Percentiles rank a stretch among this genome's conserved stretches.
These are phyloP conservation scores for Myodes glareolus DNA, from an alignment of 2,113 vertebrate genomes.

Conservation along the genomic window DNA sequence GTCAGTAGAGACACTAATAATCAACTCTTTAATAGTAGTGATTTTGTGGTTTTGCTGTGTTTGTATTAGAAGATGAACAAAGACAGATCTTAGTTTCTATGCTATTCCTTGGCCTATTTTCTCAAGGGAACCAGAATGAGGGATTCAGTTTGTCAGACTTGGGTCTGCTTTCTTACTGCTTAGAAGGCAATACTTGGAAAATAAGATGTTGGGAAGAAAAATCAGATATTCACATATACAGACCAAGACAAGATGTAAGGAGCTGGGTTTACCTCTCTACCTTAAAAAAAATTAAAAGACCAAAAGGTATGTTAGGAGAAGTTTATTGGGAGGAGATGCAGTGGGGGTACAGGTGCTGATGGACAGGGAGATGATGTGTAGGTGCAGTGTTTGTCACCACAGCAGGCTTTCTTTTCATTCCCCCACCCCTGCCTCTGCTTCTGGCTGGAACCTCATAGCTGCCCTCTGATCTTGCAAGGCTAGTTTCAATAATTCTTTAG, in stretches of 20 bases:
- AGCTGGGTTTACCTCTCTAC: too few species aligned
- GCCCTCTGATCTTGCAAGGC: neutral
- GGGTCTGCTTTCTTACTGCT: neutral
- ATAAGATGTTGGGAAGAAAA: neutral
- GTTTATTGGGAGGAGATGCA: neutral
- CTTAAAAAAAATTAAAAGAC: neutral
- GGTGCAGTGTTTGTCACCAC: neutral
- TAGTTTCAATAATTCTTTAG: neutral
- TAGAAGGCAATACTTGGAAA: neutral
- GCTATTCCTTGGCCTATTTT: neutral
- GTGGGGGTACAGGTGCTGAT: neutral
- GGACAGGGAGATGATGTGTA: neutral
- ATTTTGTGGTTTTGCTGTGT: slow-evolving; percentile 17
- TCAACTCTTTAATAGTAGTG: neutral
- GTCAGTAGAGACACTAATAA: neutral
- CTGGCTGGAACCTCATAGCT: neutral
- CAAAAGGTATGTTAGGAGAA: neutral
- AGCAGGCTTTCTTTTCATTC: neutral
- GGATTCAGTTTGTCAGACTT: neutral
- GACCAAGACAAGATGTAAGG: neutral
- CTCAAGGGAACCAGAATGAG: neutral
- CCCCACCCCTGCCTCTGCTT: neutral
- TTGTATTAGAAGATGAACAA: neutral
- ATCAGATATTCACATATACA: neutral
- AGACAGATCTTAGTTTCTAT: neutral